Conservation (phyloP, 2,797 vertebrate species). For the Pygocentrus nattereri region DNA sequence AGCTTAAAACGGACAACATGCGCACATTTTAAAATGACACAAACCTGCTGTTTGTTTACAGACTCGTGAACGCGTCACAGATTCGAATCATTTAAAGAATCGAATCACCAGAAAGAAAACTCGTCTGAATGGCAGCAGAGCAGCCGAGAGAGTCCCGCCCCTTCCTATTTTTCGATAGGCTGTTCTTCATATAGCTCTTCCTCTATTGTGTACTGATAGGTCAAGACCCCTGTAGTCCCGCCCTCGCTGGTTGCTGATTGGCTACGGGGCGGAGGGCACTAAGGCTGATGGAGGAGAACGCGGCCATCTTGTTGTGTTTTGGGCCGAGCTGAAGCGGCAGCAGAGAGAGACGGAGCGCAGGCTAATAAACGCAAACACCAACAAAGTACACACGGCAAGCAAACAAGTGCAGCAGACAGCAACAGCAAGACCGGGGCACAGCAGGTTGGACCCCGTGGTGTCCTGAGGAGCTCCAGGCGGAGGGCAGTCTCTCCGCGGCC, state of each 20-base stretch:
- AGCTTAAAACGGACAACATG: no score
- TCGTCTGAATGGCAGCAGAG: background rate
- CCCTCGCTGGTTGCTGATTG: background rate
- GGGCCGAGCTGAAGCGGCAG: slow-evolving; percentile 55
- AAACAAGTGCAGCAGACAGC: background rate
- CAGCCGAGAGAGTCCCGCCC: background rate
- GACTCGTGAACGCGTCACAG: background rate
- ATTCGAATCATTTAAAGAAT: background rate
- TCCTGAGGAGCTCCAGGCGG: slow-evolving; percentile 10
- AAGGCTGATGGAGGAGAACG: slow-evolving; percentile 49
- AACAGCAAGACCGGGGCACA: background rate
- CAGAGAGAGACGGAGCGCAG: slow-evolving; percentile 10
- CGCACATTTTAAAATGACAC: no score
- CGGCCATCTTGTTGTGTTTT: slow-evolving; percentile 82
- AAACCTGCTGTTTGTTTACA: no score
- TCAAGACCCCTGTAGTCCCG: slow-evolving; percentile 65
- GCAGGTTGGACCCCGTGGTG: background rate
- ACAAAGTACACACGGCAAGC: background rate
- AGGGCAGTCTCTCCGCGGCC: slow-evolving; percentile 11
- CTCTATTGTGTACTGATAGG: slow-evolving; percentile 68
- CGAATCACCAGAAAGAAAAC: background rate
- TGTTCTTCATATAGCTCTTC: background rate
- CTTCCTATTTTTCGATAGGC: background rate
- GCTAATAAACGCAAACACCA: background rate
- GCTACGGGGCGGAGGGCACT: background rate